Evolutionary conservation across 2,113 vertebrate species (phyloP).

Genomic region (Ophthalmolycus amberensis): DNA sequence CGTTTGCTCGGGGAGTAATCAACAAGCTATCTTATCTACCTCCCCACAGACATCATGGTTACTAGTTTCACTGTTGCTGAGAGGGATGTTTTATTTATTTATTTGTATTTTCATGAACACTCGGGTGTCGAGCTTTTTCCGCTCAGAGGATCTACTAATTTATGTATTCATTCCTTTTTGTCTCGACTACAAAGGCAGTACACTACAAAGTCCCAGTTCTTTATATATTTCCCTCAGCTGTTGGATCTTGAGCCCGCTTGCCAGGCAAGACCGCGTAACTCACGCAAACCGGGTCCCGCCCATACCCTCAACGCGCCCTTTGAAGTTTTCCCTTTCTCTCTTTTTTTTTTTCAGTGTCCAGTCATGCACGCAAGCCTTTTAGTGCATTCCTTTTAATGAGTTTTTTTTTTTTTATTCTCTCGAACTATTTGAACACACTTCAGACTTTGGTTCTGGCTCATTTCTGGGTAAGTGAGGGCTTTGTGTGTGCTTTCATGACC

Average conservation of each 20-base stretch:
- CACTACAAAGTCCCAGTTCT: constrained; percentile 78
- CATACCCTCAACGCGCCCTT: constrained; percentile 9
- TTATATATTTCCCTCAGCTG: constrained; percentile 69
- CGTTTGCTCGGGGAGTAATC: constrained; percentile 57
- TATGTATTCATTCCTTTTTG: constrained; percentile 83
- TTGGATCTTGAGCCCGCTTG: constrained; percentile 54
- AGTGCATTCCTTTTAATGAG: not conserved
- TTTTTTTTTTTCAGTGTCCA: constrained; percentile 29
- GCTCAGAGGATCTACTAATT: constrained; percentile 74
- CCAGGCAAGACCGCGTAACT: constrained; percentile 43
- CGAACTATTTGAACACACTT: constrained; percentile 1
- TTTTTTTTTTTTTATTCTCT: not conserved
- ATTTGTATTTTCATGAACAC: constrained; percentile 52
- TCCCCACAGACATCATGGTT: constrained; percentile 49
- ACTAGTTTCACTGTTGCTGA: constrained; percentile 51
- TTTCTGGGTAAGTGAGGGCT: not conserved
- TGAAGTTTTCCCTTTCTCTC: constrained; percentile 17
- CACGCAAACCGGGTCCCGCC: constrained; percentile 33
- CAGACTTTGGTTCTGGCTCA: constrained; percentile 6
- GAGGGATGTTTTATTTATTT: constrained; percentile 25
- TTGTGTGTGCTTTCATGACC: constrained; percentile 13
- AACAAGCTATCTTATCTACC: constrained; percentile 59
- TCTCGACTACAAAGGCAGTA: constrained; percentile 79
- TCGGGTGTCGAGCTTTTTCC: constrained; percentile 51
- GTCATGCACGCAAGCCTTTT: constrained; percentile 9